Evolutionary conservation across 1,140 invertebrate species (phyloP).

Genomic region (Cydia splendana): DNA sequence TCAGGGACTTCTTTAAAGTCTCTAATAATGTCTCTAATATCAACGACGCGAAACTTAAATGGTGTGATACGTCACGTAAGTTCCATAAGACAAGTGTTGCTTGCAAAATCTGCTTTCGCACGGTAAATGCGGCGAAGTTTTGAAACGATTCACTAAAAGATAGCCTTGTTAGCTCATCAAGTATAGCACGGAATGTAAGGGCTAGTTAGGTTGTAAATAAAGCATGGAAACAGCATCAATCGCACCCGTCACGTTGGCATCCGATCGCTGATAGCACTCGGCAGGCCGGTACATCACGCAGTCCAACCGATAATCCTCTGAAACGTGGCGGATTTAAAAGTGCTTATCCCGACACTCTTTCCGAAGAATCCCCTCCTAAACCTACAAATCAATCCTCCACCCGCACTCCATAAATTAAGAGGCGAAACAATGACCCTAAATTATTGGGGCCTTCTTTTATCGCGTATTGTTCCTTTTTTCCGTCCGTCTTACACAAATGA

Average conservation of each 20-base stretch:
- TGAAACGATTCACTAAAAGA: conserved; percentile 3
- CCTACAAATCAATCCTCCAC: conserved; percentile 75
- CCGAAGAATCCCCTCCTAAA: conserved; percentile 48
- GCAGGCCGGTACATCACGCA: conserved; percentile 36
- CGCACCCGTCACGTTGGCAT: conserved; percentile 7
- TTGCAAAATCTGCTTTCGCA: not conserved
- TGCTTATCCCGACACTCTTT: conserved; percentile 59
- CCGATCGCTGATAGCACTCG: conserved; percentile 30
- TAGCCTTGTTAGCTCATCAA: conserved; percentile 21
- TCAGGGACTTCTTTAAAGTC: not conserved
- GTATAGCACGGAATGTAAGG: conserved; percentile 16
- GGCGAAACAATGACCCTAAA: conserved; percentile 77
- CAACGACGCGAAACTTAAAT: not conserved
- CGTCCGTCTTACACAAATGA: conserved; percentile 73
- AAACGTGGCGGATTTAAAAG: conserved; percentile 59
- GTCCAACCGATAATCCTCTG: conserved; percentile 53
- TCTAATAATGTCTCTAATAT: not conserved
- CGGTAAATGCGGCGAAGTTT: not conserved
- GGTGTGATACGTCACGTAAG: not conserved
- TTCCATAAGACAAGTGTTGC: not conserved
- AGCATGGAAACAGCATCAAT: conserved; percentile 25
- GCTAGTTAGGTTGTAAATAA: conserved; percentile 21
- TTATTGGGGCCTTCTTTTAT: conserved; percentile 74
- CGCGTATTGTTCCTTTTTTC: conserved; percentile 72
- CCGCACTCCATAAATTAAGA: conserved; percentile 77